Base-by-base conservation (phyloP, 2,113 vertebrate genomes). In the Acanthochromis polyacanthus region DNA sequence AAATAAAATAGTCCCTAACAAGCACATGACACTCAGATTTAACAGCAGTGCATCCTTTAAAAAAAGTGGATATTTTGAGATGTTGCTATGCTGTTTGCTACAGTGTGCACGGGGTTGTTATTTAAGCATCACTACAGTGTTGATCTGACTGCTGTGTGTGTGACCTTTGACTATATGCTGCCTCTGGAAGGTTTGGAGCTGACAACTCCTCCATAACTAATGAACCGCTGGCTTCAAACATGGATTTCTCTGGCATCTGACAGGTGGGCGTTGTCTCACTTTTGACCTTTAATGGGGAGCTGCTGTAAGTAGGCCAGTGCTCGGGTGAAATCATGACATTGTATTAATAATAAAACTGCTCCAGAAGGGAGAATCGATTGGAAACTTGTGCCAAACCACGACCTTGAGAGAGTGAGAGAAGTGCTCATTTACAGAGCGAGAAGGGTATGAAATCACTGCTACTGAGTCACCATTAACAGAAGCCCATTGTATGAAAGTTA, bases 1-100 rank as follows among this genome's bases (percentile, higher is more conserved):
- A 59, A 91, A 90, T 7, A 20, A 76, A 83, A 85, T 87, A 76
- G 17, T 63, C 32, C 58, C 28, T 0, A 16, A 55, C 17, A 32
- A 67, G 56, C 84, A 32, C 82, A 76, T 80, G 82, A 82, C 66
- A 43, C 25, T 28, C 10, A 61, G 32, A 48, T 76, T 59, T 60
- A 69, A 67, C 43, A 50, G 57, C 32, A 28, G 17, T 2, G 48
- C 64, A 66, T 46, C 58, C 32, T 69, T 63, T 60, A 82, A 82
- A 58, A 70, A 76, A 84, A 38, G 16, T 1, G 9, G 67, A 59
- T 90, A 91, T 89, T 76, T 87, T 84, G 75, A 81, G 90, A 75
- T 71, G 88, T 89, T 92, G 90, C 83, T 68, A 77, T 80, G 81
- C 86, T 80, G 71, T 83, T 86, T 9, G 10, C 59, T 76, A 82